Evolutionary conservation across 2,888 invertebrate genomes (phyloP), one percentile per base, ranked within the genome.

Genomic region (Drosophila neutralis): DNA sequence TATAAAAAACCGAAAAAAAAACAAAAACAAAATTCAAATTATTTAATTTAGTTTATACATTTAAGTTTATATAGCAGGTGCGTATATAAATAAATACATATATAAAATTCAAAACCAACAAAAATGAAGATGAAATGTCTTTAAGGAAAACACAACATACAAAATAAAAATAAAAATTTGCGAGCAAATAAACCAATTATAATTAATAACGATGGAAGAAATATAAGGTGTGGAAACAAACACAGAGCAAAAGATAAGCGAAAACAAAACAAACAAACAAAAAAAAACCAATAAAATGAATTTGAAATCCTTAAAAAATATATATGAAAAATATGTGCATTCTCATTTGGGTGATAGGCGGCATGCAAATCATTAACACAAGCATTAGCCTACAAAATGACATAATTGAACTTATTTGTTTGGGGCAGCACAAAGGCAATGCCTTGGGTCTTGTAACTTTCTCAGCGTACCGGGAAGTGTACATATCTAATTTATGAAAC

Each of bases 1-100:
- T 76, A 54, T 56, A 70, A 58, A 71, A 56, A 57, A 73, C 45
- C 15, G 24, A 76, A 52, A 54, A 57, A 68, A 57, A 51, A 65
- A 71, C 66, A 61, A 69, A 65, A 73, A 62, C 65, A 69, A 73
- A 63, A 65, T 90, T 86, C 88, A 90, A 84, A 85, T 85, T 83
- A 79, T 90, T 80, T 78, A 82, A 87, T 87, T 87, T 90, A 87
- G 86, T 87, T 87, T 66, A 56, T 87, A 91, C 61, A 80, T 70
- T 91, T 90, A 90, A 91, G 90, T 90, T 91, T 91, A 90, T 90
- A 91, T 89, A 90, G 86, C 88, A 85, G 82, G 86, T 82, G 88
- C 86, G 80, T 78, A 78, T 85, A 89, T 76, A 73, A 53, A 67
- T 29, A 68, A 31, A 51, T 33, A 70, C 40, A 75, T 57, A 69